Base-by-base conservation (phyloP, 2,888 invertebrate genomes). In the Thalpophila matura region DNA sequence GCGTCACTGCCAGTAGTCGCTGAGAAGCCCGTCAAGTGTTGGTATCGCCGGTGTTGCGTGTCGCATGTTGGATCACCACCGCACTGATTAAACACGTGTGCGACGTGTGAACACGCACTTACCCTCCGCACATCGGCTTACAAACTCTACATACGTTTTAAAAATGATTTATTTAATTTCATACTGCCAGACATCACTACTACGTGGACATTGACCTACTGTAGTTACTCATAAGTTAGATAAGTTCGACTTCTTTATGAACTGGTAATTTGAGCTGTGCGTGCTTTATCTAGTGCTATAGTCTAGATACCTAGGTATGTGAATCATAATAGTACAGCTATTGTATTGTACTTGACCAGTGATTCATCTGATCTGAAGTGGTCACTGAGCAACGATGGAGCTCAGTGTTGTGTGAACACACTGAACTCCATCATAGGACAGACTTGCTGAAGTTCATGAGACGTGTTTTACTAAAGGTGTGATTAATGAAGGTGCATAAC, bases 21-120 rank as follows among this genome's bases (percentile, higher is more conserved):
- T n/a, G n/a, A n/a, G 63, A 60, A 60, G 51, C 26, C 50, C 29
- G 29, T 10, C 29, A 63, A 63, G 63, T 38, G 37, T 18, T 20
- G 9, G 9, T 22, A 38, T 9, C 12, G 9, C 4, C 18, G 31
- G 16, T 33, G 33, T 27, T 4, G 27, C 46, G 62, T 58, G 33
- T 58, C 60, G 20, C 29, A 24, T 14, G 26, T n/a, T 31, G 43
- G 14, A n/a, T 35, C 7, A 14, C 20, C 5, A 6, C 37, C 24
- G 33, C 61, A 38, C 53, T 7, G 69, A 40, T 29, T 27, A 22
- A 14, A 35, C 62, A 29, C 50, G 50, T 38, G 63, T n/a, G 56
- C 37, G 18, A 31, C 35, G 35, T 18, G 37, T 16, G 31, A 12
- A 10, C 12, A 10, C 12, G 27, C 51, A n/a, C 24, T 22, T 22